Evolutionary conservation across 2,113 vertebrate species (phyloP), one percentile per base, ranked within the genome.

Genomic region (Thunnus maccoyii): DNA sequence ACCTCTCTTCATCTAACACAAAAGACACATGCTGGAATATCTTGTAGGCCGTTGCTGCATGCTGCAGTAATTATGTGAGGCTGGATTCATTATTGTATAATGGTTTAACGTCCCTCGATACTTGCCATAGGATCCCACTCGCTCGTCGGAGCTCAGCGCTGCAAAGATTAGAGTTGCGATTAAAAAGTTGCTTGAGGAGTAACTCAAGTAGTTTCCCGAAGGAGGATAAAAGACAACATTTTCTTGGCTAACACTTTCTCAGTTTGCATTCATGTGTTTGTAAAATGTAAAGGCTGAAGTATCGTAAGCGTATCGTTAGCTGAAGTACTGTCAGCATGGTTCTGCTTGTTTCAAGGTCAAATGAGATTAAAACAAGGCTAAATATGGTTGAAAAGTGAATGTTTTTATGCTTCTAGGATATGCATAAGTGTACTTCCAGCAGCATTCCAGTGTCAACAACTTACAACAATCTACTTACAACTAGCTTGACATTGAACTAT

Each of bases 21-120:
- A 73, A 73, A 82, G 61, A 80, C 62, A 62, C 68, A 56, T 10
- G 78, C 67, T 63, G 60, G 77, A 76, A 62, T 71, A 54, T 44
- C 52, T 69, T 66, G 75, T 62, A 25, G 60, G 78, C 76, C 65
- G 72, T 47, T 71, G 71, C 60, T 44, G 51, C 63, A 47, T 79
- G 78, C 78, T 78, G 78, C 72, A 85, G 78, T 84, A 69, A 89
- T 87, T 86, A 90, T 41, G 22, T 3, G 50, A 76, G 54, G 65
- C 80, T 61, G 76, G 75, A 62, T 54, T 83, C 82, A 79, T 86
- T 72, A 80, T 82, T 69, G 67, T 63, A 10, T 83, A 74, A 78
- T 74, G 61, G 84, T 75, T 85, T 84, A 67, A 80, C 44, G 73
- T 83, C 80, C 81, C 89, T 58, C 2, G 54, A 14, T 25, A 55